Evolutionary conservation across 1,140 invertebrate species (phyloP).

Genomic region (Drosophila nigrodunni): DNA sequence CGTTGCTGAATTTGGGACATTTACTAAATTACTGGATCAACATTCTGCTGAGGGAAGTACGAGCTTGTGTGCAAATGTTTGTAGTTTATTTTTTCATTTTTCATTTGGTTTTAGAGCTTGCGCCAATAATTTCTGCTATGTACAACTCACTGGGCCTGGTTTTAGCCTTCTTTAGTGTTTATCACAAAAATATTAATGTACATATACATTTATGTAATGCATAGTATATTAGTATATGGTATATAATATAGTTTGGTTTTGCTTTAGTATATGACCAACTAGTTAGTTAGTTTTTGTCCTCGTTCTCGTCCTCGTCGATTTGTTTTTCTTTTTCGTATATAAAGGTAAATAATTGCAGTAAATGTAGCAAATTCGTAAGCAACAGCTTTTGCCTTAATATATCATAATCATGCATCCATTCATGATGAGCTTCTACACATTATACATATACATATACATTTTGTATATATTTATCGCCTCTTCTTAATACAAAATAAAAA

Average conservation of each 20-base stretch:
- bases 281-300: slow-evolving; percentile 28
- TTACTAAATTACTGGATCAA: not conserved
- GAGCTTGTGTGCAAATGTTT: not conserved
- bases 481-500: not conserved
- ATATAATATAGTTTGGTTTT: slow-evolving; percentile 11
- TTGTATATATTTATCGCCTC: too few species aligned
- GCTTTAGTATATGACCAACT: slow-evolving; percentile 22
- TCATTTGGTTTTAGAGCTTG: slow-evolving; percentile 14
- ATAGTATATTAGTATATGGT: slow-evolving; percentile 17
- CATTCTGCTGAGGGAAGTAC: not conserved
- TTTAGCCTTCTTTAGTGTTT: slow-evolving; percentile 63
- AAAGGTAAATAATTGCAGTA: slow-evolving; percentile 82
- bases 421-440: slow-evolving; percentile 20
- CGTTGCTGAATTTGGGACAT: not conserved
- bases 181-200: slow-evolving; percentile 78
- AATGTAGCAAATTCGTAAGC: slow-evolving; percentile 81
- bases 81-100: too few species aligned
- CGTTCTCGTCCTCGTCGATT: not conserved
- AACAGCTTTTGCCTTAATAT: slow-evolving; percentile 74
- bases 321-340: slow-evolving; percentile 41
- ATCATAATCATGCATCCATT: slow-evolving; percentile 20
- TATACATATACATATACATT: too few species aligned
- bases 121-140: slow-evolving; percentile 37
- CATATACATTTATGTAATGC: slow-evolving; percentile 36
- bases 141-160: slow-evolving; percentile 74